Base-by-base conservation (phyloP, 2,888 invertebrate genomes). In the Odiellus spinosus region DNA sequence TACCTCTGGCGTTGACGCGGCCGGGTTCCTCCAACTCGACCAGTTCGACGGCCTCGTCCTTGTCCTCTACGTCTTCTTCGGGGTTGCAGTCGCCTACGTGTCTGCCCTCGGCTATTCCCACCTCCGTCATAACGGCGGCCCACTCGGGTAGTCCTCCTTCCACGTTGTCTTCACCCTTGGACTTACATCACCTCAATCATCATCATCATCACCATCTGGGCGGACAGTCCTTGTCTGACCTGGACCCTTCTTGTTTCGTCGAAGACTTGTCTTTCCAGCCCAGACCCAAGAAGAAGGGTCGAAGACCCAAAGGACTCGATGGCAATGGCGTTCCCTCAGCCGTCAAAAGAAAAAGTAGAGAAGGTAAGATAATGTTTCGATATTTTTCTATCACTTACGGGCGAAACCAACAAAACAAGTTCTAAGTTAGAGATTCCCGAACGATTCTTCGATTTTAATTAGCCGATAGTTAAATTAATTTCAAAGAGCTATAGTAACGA, bases 281-380 rank as follows among this genome's bases (percentile, higher is more conserved):
- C 57, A 79, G 81, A 67, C 75, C 80, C 35, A 57, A 55, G 45
- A 57, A 57, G 45, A 57, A 57, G 50, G 55, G 57, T 51, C 50
- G 17, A 14, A 38, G 18, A 38, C 15, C 38, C 2, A 17, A 38
- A 38, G 38, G 8, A 38, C 14, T 38, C 14, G 26, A 26, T 34
- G 67, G 66, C 45, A 60, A 57, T 57, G 78, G 83, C 55, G 73
- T 77, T 18, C 47, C 51, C 14, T 15, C 12, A 11, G 66, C 72
- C 46, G 82, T 85, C 17, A 90, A 90, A 68, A 76, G 90, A 68
- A 88, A 88, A 71, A 86, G 85, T 66, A 77, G 91, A 64, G 93
- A 93, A 72, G 91, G 70, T 68, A 60, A 55, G 57, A 56, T 38
- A 4, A 4, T 8, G 26, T 26, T 26, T 26, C 8, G 26, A 26